Evolutionary conservation across 2,888 invertebrate genomes (phyloP).

Genomic region (Aphodius granarius): DNA sequence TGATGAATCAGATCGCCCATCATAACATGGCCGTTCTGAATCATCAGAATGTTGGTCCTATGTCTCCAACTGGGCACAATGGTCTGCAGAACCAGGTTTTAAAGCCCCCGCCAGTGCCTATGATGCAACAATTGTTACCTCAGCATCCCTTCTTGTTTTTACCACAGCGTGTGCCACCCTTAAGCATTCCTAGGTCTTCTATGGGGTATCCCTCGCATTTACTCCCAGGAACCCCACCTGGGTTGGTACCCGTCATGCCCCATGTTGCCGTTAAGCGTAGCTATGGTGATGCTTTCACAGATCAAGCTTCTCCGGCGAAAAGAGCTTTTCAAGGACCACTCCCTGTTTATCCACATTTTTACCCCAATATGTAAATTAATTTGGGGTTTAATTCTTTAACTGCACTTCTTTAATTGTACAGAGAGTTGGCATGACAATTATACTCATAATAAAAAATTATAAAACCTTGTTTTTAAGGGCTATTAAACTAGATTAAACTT

Average conservation of each 20-base stretch:
- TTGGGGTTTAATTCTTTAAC: not conserved
- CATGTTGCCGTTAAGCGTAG: conserved; percentile 51
- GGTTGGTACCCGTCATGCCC: conserved; percentile 44
- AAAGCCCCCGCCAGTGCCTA: conserved; percentile 35
- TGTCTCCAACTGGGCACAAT: conserved; percentile 30
- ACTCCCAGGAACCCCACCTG: conserved; percentile 36
- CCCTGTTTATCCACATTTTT: conserved; percentile 51
- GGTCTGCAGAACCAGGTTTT: conserved; percentile 25
- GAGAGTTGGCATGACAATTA: too few relatives aligned
- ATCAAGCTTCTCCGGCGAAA: conserved; percentile 48
- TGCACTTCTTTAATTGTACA: too few relatives aligned
- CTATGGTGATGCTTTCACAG: conserved; percentile 53
- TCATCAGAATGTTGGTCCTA: conserved; percentile 38
- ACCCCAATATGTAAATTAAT: conserved; percentile 48
- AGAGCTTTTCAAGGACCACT: conserved; percentile 44
- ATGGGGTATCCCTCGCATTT: conserved; percentile 40
- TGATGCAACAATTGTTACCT: conserved; percentile 48
- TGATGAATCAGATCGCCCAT: conserved; percentile 52
- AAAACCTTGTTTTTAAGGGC: too few relatives aligned
- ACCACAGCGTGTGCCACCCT: conserved; percentile 34
- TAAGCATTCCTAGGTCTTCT: conserved; percentile 39
- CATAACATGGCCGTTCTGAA: conserved; percentile 51
- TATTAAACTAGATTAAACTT: too few relatives aligned
- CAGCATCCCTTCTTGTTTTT: conserved; percentile 38
- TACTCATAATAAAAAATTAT: too few relatives aligned